These are phyloP conservation scores for Pterostichus niger DNA, from an alignment of 2,888 invertebrate genomes.

Conservation along the genomic window DNA sequence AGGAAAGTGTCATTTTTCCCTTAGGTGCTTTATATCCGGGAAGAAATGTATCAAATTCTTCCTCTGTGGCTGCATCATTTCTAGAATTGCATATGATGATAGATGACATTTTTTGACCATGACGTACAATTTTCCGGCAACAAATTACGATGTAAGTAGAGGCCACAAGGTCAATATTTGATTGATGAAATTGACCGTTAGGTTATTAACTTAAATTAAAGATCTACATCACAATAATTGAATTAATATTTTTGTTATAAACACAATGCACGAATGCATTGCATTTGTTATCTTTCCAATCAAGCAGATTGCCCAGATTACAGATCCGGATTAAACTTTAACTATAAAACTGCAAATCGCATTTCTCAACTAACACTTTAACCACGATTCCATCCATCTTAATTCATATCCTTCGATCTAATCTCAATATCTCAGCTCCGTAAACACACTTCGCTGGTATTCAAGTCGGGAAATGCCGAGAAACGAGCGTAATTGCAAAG, in stretches of 20 bases:
- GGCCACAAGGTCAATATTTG: neutral
- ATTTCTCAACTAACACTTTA: conserved; percentile 5
- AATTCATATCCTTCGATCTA: conserved; percentile 11
- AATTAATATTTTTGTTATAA: too few species aligned
- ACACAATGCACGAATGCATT: neutral
- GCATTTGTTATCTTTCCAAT: neutral
- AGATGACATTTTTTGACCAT: too few species aligned
- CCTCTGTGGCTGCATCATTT: too few species aligned
- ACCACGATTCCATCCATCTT: conserved; percentile 15
- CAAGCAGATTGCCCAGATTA: neutral
- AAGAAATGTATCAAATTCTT: too few species aligned
- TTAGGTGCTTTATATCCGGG: too few species aligned
- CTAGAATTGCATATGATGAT: too few species aligned
- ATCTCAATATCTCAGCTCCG: conserved; percentile 28
- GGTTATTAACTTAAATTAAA: too few species aligned
- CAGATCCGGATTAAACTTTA: conserved; percentile 1
- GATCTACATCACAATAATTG: too few species aligned
- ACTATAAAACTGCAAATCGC: neutral
- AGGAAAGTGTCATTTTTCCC: too few species aligned
- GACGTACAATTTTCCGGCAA: too few species aligned
- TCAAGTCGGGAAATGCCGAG: conserved; percentile 13
- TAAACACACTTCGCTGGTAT: neutral
- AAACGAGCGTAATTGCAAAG: conserved; percentile 23
- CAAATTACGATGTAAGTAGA: too few species aligned
- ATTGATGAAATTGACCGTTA: too few species aligned